A percentile compares a stretch with the other conserved stretches of the same genome.
Conservation (phyloP, 2,888 invertebrate species). For the Lydus trimaculatus region DNA sequence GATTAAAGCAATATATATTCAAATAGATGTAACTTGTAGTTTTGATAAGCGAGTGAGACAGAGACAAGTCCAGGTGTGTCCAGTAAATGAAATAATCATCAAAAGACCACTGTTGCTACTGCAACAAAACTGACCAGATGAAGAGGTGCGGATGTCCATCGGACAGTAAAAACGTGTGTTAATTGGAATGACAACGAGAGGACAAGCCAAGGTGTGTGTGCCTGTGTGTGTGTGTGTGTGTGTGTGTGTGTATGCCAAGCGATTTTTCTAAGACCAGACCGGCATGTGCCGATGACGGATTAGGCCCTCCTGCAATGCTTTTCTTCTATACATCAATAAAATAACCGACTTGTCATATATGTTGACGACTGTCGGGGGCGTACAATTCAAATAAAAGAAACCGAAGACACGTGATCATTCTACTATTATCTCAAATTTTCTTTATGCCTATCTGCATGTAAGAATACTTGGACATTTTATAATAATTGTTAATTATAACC, state of each 20-base stretch:
- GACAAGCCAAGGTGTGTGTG: constrained; percentile 47
- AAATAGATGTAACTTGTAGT: too few species aligned
- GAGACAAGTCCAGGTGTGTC: constrained; percentile 1
- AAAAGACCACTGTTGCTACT: background rate
- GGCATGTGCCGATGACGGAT: constrained; percentile 30
- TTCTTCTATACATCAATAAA: background rate
- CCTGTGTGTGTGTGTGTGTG: background rate
- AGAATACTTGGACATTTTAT: background rate
- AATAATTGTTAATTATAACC: background rate
- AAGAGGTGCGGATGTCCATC: constrained; percentile 37
- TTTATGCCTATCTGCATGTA: background rate
- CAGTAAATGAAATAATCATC: background rate
- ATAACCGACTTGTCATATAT: background rate
- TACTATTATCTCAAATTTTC: background rate
- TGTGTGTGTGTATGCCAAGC: constrained; percentile 47
- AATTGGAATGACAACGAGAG: constrained; percentile 56
- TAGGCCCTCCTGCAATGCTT: constrained; percentile 19
- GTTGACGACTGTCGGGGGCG: background rate
- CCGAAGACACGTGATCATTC: background rate
- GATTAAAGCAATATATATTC: too few species aligned
- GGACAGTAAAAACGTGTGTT: constrained; percentile 52
- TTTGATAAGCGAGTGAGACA: background rate
- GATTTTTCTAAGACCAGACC: constrained; percentile 20
- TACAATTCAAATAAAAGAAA: background rate
- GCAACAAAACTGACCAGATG: constrained; percentile 41